Base-by-base conservation (phyloP, 2,113 vertebrate species). In the Epinephelus moara region DNA sequence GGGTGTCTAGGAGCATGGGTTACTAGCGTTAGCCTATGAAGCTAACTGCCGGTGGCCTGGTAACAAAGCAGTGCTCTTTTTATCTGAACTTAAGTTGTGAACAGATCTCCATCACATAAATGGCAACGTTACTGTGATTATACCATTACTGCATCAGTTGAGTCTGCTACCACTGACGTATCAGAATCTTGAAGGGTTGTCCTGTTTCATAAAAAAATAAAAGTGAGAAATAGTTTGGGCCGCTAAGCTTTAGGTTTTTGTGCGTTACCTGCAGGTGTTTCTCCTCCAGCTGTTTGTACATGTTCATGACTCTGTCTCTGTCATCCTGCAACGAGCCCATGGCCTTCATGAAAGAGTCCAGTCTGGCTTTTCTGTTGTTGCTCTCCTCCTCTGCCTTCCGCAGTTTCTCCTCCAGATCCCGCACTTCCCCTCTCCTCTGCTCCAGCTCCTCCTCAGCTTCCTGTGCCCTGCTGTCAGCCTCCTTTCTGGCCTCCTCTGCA, bases 281-380 rank as follows among this genome's bases (percentile, higher is more conserved):
- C 62, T 97, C 96, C 86, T 99, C 98, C 57, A 99, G 96, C 84
- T 97, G 96, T 78, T 94, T 97, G 90, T 99, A 99, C 60, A 95
- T 96, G 73, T 88, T 92, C 18, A 99, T 88, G 27, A 99, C 92
- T 17, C 95, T 81, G 86, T 99, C 98, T 69, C 98, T 85, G 88
- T 99, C 98, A 0, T 98, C 96, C 91, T 99, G 98, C 83, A 99
- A 84, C 17, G 98, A 99, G 14, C 96, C 96, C 97, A 99, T 99
- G 75, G 98, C 97, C 73, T 96, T 99, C 27, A 95, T 95, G 61
- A 99, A 98, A 15, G 97, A 96, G 74, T 97, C 96, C 82, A 99
- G 93, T 23, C 94, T 95, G 52, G 96, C 88, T 88, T 96, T 97
- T 50, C 95, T 94, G 79, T 94, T 96, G 73, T 85, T 92, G 84